Evolutionary conservation across 2,797 vertebrate species (phyloP).

Genomic region (Pitangus sulphuratus): DNA sequence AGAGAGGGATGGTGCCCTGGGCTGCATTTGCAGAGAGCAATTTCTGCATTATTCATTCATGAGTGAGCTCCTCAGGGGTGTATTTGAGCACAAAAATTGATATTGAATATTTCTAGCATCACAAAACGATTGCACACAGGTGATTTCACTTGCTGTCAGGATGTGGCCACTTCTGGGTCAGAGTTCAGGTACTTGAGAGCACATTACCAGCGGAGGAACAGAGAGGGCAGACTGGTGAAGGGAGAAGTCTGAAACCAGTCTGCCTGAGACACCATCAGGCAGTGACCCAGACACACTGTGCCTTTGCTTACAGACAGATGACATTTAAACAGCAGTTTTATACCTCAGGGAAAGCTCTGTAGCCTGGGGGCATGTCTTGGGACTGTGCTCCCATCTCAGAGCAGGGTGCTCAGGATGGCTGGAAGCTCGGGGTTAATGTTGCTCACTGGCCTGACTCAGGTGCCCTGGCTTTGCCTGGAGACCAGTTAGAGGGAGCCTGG

Average conservation of each 20-base stretch:
- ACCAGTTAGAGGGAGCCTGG: not conserved
- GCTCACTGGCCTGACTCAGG: not conserved
- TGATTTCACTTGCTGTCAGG: not conserved
- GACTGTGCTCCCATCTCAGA: not conserved
- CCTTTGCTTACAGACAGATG: not conserved
- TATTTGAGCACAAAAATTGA: not conserved
- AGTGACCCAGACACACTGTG: not conserved
- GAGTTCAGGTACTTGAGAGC: not conserved
- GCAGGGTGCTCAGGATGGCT: not conserved
- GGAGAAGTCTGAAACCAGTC: not conserved
- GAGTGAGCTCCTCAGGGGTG: not conserved
- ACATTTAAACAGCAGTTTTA: not conserved
- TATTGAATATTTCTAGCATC: not conserved
- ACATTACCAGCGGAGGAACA: accelerated
- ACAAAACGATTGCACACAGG: not conserved
- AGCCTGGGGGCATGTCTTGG: accelerated
- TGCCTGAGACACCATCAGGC: not conserved
- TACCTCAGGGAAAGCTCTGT: not conserved
- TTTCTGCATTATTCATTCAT: conserved; percentile 18
- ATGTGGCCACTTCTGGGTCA: not conserved
- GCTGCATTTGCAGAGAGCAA: not conserved
- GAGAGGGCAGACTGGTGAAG: accelerated
- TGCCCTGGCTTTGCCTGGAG: not conserved
- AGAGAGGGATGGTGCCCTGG: not conserved
- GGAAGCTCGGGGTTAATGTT: accelerated